phyloP scores from a whole-genome alignment of 2,888 invertebrate species.

The Metallyticus violacea region DNA sequence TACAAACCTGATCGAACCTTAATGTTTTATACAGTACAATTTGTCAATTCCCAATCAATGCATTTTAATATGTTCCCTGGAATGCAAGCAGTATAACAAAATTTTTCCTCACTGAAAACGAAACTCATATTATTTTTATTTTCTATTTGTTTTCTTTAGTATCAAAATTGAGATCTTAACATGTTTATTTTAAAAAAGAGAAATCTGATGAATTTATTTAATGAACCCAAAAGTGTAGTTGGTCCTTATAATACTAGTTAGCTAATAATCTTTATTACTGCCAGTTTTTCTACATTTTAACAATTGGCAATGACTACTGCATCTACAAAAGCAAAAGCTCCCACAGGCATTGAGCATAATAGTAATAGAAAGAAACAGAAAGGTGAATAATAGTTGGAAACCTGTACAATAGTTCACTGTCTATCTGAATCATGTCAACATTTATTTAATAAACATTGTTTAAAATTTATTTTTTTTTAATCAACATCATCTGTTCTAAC shows the following conservation, averaged over 20 bases:
- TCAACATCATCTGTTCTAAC: neutral
- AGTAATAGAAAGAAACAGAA: neutral
- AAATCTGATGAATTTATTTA: no score
- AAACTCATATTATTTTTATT: no score
- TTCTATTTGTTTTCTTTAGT: no score
- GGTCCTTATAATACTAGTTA: neutral
- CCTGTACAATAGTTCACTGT: neutral
- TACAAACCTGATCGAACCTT: no score
- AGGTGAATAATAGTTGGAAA: neutral
- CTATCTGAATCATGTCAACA: neutral
- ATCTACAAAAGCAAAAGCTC: neutral
- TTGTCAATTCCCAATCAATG: no score
- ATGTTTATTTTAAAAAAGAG: no score
- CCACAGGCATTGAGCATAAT: neutral
- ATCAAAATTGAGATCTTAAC: no score
- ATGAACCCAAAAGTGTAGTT: neutral
- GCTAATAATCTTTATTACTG: neutral
- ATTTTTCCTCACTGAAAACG: no score
- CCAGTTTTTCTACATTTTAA: neutral
- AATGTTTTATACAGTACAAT: no score
- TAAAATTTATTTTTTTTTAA: neutral
- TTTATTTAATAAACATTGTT: neutral
- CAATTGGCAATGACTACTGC: neutral
- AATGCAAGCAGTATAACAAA: no score
- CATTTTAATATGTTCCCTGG: no score